Percentiles rank a stretch among this genome's conserved stretches.
These are phyloP conservation scores for Numenius phaeopus DNA, from an alignment of 2,797 vertebrate genomes.

Conservation along the genomic window DNA sequence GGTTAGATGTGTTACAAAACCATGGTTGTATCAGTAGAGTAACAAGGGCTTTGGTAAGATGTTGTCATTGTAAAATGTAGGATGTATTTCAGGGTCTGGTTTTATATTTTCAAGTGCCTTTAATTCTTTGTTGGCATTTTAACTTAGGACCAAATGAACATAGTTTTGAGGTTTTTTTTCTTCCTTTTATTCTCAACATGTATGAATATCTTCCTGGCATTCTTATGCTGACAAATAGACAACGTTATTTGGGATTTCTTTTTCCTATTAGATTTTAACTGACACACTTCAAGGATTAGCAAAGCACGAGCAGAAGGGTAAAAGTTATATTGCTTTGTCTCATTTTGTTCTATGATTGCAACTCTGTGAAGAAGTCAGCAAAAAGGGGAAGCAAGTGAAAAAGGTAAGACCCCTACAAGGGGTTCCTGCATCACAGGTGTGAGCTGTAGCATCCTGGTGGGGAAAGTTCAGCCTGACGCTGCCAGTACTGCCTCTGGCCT, in stretches of 20 bases:
- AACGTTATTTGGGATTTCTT: neutral
- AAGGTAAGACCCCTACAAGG: accelerated
- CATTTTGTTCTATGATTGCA: neutral
- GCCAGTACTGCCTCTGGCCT: neutral
- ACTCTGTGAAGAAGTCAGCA: neutral
- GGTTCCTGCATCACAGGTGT: neutral
- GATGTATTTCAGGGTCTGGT: neutral
- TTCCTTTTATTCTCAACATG: neutral
- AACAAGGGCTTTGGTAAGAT: neutral
- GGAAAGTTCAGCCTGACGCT: neutral
- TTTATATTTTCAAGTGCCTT: neutral
- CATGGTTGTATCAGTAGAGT: accelerated
- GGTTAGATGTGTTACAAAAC: neutral
- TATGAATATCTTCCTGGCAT: neutral
- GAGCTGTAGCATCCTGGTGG: accelerated
- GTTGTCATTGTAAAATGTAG: neutral
- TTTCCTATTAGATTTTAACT: neutral
- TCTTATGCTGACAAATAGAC: neutral
- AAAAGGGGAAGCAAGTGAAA: neutral
- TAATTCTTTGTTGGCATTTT: neutral
- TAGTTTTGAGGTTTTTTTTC: accelerated
- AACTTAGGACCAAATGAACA: neutral
- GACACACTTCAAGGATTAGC: neutral
- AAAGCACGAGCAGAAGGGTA: neutral
- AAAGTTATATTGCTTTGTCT: neutral